Base-by-base conservation (phyloP, 2,888 invertebrate genomes). In the Cremastobaeus sp. region DNA sequence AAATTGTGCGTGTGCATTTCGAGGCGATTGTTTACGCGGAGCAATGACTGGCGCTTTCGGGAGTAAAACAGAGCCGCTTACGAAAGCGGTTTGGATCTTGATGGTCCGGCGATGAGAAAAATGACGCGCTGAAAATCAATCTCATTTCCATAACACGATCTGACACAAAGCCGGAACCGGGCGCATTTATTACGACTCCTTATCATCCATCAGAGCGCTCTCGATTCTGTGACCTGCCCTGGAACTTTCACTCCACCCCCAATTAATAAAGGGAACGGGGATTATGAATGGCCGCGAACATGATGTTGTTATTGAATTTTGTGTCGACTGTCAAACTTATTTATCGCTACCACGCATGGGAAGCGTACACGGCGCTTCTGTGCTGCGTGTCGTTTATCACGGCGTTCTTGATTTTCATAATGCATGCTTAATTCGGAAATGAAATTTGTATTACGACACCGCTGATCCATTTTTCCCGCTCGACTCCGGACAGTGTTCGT, bases 181-280 rank as follows among this genome's bases (percentile, higher is more conserved):
- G 57, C 32, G 12, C 59, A 35, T 52, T 52, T 52, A 45, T 52
- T 59, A 57, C 43, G 28, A 34, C 30, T 52, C 21, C 52, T 68
- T 59, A 68, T 68, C 59, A 45, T 59, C 37, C 68, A 68, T 68
- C 68, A 59, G 52, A 68, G 59, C 59, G 68, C 68, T 68, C 68
- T 50, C 68, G 52, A 68, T 68, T 57, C 59, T 68, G 17, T 68
- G 59, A 68, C 52, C 68, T 52, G 57, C 37, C 68, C 45, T 45
- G 21, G 43, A 60, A 69, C 69, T 69, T 69, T 69, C 60, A 47
- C 69, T 60, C 48, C 69, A 52, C 68, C 68, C 59, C 52, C 30
- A 45, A 50, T 66, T 57, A 50, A 68, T 66, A 35, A 52, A 25
- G 20, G 12, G 28, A 35, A 45, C 35, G 45, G 15, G 21, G 20